These are phyloP conservation scores for Agrochola macilenta DNA, from an alignment of 2,888 invertebrate species.

Conservation along the genomic window DNA sequence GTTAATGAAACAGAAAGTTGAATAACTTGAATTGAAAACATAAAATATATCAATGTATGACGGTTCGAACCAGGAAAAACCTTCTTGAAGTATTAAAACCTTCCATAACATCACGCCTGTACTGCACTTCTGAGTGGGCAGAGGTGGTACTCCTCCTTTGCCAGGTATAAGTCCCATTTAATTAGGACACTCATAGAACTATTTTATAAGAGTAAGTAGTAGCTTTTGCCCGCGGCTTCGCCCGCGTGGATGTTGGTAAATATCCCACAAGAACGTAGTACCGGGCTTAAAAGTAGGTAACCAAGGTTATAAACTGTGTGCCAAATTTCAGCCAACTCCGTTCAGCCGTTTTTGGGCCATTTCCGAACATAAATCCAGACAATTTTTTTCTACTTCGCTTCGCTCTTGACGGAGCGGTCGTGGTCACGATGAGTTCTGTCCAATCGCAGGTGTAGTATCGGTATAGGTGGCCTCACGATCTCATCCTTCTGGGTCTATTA, in stretches of 20 bases:
- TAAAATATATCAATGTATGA: not conserved
- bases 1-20: constrained; percentile 28
- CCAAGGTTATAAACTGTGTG: not conserved
- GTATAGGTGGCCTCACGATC: no score
- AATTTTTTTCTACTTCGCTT: no score
- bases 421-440: no score
- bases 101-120: not conserved
- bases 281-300: not conserved
- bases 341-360: not conserved
- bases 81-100: not conserved
- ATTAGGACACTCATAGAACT: not conserved
- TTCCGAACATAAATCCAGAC: not conserved
- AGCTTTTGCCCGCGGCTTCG: not conserved
- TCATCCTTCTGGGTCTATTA: no score
- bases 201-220: not conserved
- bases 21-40: not conserved
- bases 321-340: not conserved
- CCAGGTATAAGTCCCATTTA: no score
- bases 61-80: constrained; percentile 5
- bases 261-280: not conserved
- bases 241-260: not conserved
- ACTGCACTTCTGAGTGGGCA: not conserved
- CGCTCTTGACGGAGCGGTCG: no score
- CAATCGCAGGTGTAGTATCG: no score
- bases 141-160: not conserved